Conservation (phyloP, 2,797 vertebrate genomes). For the Caiman crocodilus region DNA sequence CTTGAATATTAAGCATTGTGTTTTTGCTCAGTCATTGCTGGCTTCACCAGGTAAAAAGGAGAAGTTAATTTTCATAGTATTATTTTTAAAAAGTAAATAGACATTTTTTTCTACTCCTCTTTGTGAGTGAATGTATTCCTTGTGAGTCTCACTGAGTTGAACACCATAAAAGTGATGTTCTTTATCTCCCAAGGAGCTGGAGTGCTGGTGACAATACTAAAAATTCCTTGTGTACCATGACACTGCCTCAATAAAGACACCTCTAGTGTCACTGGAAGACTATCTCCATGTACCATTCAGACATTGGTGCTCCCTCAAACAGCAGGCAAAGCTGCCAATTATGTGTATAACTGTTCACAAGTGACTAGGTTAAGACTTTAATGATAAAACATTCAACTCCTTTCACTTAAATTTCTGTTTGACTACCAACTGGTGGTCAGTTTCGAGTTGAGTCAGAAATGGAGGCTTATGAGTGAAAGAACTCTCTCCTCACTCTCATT, state of each 20-base stretch:
- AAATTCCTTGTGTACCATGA: background rate
- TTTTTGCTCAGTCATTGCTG: slow-evolving; percentile 25
- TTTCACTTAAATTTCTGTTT: background rate
- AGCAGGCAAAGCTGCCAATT: background rate
- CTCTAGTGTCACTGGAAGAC: background rate
- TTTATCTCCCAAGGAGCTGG: background rate
- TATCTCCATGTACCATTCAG: background rate
- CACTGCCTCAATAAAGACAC: background rate
- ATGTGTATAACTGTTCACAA: background rate
- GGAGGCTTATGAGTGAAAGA: accelerated
- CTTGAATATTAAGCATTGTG: background rate
- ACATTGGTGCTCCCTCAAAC: background rate
- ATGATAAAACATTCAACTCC: background rate
- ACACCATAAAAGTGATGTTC: background rate
- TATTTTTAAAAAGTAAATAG: background rate
- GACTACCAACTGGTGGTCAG: background rate
- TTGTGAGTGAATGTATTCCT: no score
- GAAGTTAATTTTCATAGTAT: background rate
- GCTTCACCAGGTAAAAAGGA: background rate
- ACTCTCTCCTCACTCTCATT: background rate
- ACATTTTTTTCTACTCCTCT: background rate
- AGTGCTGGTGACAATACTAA: background rate
- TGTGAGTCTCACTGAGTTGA: no score
- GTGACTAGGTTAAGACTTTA: background rate
- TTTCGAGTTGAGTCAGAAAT: background rate